Conservation (phyloP, 2,888 invertebrate species). For the Agrilus cyanescens region DNA sequence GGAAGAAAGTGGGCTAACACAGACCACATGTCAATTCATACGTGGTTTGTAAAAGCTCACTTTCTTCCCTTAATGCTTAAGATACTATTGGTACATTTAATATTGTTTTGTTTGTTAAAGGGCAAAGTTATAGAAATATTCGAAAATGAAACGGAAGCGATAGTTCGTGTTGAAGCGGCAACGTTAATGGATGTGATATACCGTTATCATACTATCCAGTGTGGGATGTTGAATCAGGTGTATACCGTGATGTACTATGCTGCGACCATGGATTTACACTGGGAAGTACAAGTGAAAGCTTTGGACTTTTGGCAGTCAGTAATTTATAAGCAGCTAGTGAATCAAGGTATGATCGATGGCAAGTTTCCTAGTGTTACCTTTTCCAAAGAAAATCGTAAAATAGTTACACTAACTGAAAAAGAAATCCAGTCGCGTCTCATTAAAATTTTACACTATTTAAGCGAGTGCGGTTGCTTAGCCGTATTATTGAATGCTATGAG, state of each 20-base stretch:
- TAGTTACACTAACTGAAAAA: constrained; percentile 54
- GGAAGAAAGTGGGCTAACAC: too few relatives aligned
- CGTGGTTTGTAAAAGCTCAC: too few relatives aligned
- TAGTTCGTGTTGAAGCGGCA: constrained; percentile 64
- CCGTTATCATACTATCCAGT: constrained; percentile 48
- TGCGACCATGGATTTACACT: constrained; percentile 61
- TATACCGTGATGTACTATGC: constrained; percentile 54
- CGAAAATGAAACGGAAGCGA: constrained; percentile 59
- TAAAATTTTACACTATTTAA: constrained; percentile 47
- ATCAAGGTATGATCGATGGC: constrained; percentile 78
- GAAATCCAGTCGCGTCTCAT: constrained; percentile 54
- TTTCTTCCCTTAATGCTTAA: too few relatives aligned
- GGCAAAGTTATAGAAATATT: constrained; percentile 44
- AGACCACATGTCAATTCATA: too few relatives aligned
- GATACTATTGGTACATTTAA: too few relatives aligned
- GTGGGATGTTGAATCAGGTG: constrained; percentile 41
- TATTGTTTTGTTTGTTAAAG: constrained; percentile 28
- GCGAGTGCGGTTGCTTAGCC: constrained; percentile 56
- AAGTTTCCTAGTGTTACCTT: constrained; percentile 68
- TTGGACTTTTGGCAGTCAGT: constrained; percentile 61
- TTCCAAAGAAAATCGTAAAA: constrained; percentile 66
- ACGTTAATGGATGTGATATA: constrained; percentile 53
- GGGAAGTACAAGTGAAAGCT: constrained; percentile 69
- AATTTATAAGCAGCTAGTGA: constrained; percentile 49
- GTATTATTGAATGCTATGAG: constrained; percentile 53